phyloP scores from a whole-genome alignment of 1,140 invertebrate species.

The Drosophila navojoa region DNA sequence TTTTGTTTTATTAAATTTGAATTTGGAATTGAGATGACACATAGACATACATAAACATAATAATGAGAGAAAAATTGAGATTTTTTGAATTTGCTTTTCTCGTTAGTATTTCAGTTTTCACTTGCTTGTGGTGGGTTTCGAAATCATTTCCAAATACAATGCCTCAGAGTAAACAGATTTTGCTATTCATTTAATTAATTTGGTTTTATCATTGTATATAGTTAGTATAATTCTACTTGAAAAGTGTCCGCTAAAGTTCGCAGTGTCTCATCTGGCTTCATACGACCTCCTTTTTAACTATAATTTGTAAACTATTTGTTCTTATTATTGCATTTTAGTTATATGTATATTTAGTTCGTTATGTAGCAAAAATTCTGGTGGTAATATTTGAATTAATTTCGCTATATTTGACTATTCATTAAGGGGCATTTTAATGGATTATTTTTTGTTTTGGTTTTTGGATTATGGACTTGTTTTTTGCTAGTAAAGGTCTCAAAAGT shows the following conservation, averaged over 20 bases:
- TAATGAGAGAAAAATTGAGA: conserved; percentile 24
- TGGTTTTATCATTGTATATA: conserved; percentile 37
- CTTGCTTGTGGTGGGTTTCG: conserved; percentile 64
- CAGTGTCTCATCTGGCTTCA: conserved; percentile 24
- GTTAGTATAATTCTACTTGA: conserved; percentile 29
- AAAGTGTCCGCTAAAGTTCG: conserved; percentile 34
- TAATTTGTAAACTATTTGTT: conserved; percentile 43
- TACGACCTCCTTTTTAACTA: conserved; percentile 53
- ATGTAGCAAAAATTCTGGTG: conserved; percentile 75
- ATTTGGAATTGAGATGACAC: conserved; percentile 32
- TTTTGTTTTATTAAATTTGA: conserved; percentile 1
- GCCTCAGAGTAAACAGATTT: conserved; percentile 21
- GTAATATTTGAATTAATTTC: conserved; percentile 72
- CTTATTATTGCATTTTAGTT: conserved; percentile 62
- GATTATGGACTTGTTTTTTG: conserved; percentile 50
- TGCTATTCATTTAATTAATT: conserved; percentile 9
- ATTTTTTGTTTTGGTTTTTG: conserved; percentile 18
- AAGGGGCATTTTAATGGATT: conserved; percentile 34
- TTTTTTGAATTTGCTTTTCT: conserved; percentile 16
- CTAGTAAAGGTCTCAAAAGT: conserved; percentile 46
- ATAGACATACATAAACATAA: background rate
- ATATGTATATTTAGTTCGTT: conserved; percentile 38
- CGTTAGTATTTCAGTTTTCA: conserved; percentile 22
- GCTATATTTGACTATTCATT: conserved; percentile 74
- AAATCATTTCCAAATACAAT: conserved; percentile 64